Evolutionary conservation across 2,797 vertebrate species (phyloP).

Genomic region (Hipposideros larvatus): DNA sequence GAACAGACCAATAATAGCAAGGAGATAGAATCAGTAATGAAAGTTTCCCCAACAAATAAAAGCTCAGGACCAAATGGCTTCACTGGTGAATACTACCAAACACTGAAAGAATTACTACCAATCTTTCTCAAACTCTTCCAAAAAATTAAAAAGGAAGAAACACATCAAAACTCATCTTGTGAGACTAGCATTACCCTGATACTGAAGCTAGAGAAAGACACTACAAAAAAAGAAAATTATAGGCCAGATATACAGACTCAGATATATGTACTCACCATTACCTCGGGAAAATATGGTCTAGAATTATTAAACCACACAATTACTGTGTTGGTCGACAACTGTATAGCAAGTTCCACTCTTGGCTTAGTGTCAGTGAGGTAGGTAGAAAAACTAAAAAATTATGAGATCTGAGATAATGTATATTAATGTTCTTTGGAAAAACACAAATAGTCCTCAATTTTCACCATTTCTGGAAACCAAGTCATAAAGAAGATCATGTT

Average conservation of each 20-base stretch:
- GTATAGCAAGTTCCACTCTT: conserved; percentile 23
- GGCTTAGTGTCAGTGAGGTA: conserved; percentile 35
- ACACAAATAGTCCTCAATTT: conserved; percentile 57
- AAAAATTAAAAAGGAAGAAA: neutral
- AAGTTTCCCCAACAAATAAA: conserved; percentile 9
- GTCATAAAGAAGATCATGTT: conserved; percentile 64
- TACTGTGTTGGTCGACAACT: neutral
- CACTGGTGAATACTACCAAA: neutral
- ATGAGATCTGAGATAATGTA: conserved; percentile 29
- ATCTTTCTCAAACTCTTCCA: neutral
- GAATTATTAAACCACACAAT: conserved; percentile 61
- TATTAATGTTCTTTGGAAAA: conserved; percentile 56
- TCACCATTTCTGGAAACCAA: conserved; percentile 65
- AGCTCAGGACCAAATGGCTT: neutral
- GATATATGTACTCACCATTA: conserved; percentile 8
- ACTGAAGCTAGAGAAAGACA: neutral
- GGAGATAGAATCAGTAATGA: neutral
- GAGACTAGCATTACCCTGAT: neutral
- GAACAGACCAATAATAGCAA: neutral
- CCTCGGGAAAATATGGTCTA: conserved; percentile 22
- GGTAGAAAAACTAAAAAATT: conserved; percentile 62
- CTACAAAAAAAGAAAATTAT: conserved; percentile 43
- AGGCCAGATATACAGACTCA: neutral
- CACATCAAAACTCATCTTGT: neutral
- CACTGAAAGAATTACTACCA: neutral